Percentiles rank a stretch among this genome's conserved stretches.
These are phyloP conservation scores for Litocranius walleri DNA, from an alignment of 2,113 vertebrate genomes.

Conservation along the genomic window DNA sequence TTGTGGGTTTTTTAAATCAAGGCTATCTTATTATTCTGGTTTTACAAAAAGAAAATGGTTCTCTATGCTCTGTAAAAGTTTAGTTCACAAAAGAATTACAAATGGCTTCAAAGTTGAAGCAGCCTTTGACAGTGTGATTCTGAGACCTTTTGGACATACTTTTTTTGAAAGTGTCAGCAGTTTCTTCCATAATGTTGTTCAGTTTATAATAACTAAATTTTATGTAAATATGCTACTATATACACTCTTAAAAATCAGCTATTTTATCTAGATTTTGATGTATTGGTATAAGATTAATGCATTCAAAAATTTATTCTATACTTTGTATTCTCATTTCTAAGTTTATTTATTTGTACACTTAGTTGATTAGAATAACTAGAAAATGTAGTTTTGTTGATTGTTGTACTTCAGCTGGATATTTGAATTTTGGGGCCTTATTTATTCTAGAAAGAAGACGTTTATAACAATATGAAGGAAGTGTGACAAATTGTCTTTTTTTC, in stretches of 20 bases:
- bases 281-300: not conserved
- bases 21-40: not conserved
- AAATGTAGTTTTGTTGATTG: not conserved
- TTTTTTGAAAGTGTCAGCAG: not conserved
- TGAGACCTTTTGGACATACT: not conserved
- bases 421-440: not conserved
- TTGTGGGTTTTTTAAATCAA: not conserved
- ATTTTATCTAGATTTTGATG: not conserved
- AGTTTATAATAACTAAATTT: not conserved
- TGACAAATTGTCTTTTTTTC: not conserved
- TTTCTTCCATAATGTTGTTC: not conserved
- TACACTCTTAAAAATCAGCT: not conserved
- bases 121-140: not conserved
- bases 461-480: not conserved
- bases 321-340: not conserved
- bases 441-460: not conserved
- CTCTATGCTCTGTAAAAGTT: not conserved
- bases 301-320: not conserved
- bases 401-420: not conserved
- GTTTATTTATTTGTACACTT: not conserved
- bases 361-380: not conserved
- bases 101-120: not conserved
- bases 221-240: not conserved
- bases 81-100: not conserved
- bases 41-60: not conserved